Evolutionary conservation across 2,113 vertebrate species (phyloP), one percentile per base, ranked within the genome.

Genomic region (Pelobates fuscus): DNA sequence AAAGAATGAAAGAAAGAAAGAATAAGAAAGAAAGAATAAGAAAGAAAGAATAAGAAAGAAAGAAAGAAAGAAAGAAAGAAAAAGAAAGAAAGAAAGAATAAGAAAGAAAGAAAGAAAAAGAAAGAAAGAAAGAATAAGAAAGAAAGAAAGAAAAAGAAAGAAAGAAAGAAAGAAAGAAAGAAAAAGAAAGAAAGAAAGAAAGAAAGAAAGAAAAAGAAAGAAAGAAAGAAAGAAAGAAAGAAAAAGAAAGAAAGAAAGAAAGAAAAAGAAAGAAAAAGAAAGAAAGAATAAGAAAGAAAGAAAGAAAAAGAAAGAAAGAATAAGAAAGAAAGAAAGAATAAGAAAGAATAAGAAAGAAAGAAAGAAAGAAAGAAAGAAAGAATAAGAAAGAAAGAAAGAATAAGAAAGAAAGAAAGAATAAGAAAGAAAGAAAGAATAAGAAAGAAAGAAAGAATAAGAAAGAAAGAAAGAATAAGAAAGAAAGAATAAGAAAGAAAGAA

Each of bases 81-180:
- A 1, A 1, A 52, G 49, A 2, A 1, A 17, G 49, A 52, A 5
- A 52, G 49, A 52, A 18, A 17, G 49, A 52, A 5, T 8, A 14
- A 52, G 5, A 52, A 14, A 52, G 14, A 52, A 20, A 6, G 14
- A 15, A 52, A 20, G 46, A 52, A 14, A 20, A 52, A 52, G 46
- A 52, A 17, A 52, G 14, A 2, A 52, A 52, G 49, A 52, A 20
- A 52, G n/a, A 52, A 20, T 1, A 17, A 52, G 49, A 1, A 17
- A 52, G 49, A 52, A 52, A 52, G 49, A 52, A 17, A 52, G 49
- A 52, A 52, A 52, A 14, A 52, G n/a, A 52, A 20, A 52, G n/a
- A 52, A 20, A 52, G n/a, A 52, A 14, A 52, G 4, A 52, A 14
- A 52, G 3, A 44, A 8, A 44, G 8, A 44, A 8, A 44, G 8